phyloP scores from a whole-genome alignment of 2,113 vertebrate genomes.

The human region GRCh38 chr18:63059001-63059500 shows the following conservation, averaged over 20 bases:
- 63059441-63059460: neutral
- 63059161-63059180: neutral
- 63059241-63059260: neutral
- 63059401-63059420: neutral
- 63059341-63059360: neutral
- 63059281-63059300: neutral
- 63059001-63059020: neutral
- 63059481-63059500: neutral
- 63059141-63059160: neutral
- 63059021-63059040: neutral
- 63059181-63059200: neutral
- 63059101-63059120: neutral
- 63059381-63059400: neutral
- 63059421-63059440: neutral
- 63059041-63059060: neutral
- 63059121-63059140: neutral
- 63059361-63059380: neutral
- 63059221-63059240: neutral
- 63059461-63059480: neutral
- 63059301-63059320: fast-evolving
- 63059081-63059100: too few species aligned
- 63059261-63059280: neutral
- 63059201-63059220: neutral
- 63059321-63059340: neutral
- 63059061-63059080: neutral